Conservation (phyloP, 2,888 invertebrate species). For the Cryptosula pallasiana region DNA sequence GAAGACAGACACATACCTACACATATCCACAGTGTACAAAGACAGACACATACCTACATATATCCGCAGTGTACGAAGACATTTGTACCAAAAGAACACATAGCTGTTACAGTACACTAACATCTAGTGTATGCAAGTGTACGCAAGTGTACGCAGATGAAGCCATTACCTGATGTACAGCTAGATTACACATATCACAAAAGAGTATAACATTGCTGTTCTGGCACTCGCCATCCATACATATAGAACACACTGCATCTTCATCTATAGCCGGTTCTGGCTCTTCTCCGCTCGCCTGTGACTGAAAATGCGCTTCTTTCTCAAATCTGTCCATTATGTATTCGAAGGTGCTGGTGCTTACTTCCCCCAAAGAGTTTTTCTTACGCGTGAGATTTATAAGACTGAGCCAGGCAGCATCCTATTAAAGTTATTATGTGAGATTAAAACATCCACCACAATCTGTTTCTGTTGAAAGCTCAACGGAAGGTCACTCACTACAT, state of each 20-base stretch:
- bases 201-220: conserved; percentile 97
- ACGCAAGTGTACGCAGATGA: too few relatives aligned
- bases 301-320: conserved; percentile 91
- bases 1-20: too few relatives aligned
- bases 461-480: too few relatives aligned
- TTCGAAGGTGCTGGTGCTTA: conserved; percentile 86
- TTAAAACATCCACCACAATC: too few relatives aligned
- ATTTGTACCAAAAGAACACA: too few relatives aligned
- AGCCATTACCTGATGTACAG: conserved; percentile 90
- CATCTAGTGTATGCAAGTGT: too few relatives aligned
- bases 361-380: conserved; percentile 59
- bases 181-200: conserved; percentile 99
- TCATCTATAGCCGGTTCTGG: conserved; percentile 77
- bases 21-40: too few relatives aligned
- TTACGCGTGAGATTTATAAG: conserved; percentile 79
- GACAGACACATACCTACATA: too few relatives aligned
- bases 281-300: conserved; percentile 56
- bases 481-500: too few relatives aligned
- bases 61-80: too few relatives aligned
- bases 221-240: conserved; percentile 97
- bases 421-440: too few relatives aligned
- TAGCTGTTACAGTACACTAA: too few relatives aligned
- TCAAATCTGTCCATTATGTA: conserved; percentile 94
- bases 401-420: conserved; percentile 86
- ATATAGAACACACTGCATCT: conserved; percentile 97